Conservation (phyloP, 2,797 vertebrate species). For the Coccyzus lansbergi region DNA sequence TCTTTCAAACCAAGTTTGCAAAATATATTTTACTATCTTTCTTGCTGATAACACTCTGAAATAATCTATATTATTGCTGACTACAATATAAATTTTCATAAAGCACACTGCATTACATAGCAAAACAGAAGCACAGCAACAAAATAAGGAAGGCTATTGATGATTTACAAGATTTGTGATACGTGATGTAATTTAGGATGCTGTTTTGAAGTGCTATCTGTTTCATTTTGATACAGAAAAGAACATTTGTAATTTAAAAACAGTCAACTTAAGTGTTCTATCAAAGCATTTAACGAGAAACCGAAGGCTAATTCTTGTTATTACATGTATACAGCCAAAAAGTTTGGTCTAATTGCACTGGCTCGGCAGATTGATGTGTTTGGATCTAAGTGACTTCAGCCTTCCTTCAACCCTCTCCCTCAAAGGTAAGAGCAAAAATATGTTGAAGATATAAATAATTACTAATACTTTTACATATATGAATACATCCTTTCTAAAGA, state of each 20-base stretch:
- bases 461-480: not conserved
- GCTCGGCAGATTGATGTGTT: not conserved
- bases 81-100: not conserved
- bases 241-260: not conserved
- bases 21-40: not conserved
- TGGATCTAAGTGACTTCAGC: not conserved
- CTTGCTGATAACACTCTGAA: not conserved
- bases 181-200: not conserved
- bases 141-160: not conserved
- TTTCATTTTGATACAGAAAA: not conserved
- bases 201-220: not conserved
- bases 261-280: not conserved
- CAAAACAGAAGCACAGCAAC: not conserved
- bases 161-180: not conserved
- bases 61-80: not conserved
- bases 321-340: not conserved
- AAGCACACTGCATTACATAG: not conserved
- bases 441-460: not conserved
- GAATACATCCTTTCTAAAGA: not conserved
- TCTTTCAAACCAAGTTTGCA: not conserved
- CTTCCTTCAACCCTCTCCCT: accelerated
- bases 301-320: not conserved
- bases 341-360: not conserved
- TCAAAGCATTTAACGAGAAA: not conserved
- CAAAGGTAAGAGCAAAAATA: not conserved